Base-by-base conservation (phyloP, 2,888 invertebrate species). In the Lithophane socia region DNA sequence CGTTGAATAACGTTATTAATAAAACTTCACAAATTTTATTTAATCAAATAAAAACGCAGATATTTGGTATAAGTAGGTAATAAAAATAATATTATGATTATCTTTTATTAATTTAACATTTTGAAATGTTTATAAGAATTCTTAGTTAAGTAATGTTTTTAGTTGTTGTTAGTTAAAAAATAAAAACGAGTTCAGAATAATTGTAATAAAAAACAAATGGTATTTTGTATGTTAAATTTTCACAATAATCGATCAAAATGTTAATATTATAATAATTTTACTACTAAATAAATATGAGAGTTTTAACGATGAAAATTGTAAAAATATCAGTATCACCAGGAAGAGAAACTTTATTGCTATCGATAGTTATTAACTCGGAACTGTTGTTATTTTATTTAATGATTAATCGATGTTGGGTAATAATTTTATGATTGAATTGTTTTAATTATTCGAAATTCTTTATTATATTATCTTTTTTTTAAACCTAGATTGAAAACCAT, bases 271-370 rank as follows among this genome's bases (percentile, higher is more conserved):
- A 16, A 49, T n/a, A 1, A 9, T 63, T 44, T 42, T 58, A 18
- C 0, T 16, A 60, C 8, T 18, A 56, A 77, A 29, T n/a, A n/a
- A 37, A 70, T 49, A 61, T 67, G 10, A 7, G 21, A 42, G 8
- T 9, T 65, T 61, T 60, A 12, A 61, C 16, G n/a, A 10, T 5
- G 16, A 60, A 76, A 61, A 7, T 37, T 44, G 2, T 52, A 66
- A 56, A 52, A n/a, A 12, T 18, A 54, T 12, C 72, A 47, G n/a
- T 42, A 16, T 21, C 54, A 49, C 12, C 0, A 16, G 8, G 13
- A 63, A 79, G 49, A 52, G 71, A 84, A 80, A 80, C 5, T 69
- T 37, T 66, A 84, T 72, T 65, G 60, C 24, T 79, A 58, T 65
- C 21, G 47, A 66, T 84, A 37, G 21, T 54, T 49, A 29, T 49